phyloP scores from a whole-genome alignment of 2,113 vertebrate species.

The Micromys minutus region DNA sequence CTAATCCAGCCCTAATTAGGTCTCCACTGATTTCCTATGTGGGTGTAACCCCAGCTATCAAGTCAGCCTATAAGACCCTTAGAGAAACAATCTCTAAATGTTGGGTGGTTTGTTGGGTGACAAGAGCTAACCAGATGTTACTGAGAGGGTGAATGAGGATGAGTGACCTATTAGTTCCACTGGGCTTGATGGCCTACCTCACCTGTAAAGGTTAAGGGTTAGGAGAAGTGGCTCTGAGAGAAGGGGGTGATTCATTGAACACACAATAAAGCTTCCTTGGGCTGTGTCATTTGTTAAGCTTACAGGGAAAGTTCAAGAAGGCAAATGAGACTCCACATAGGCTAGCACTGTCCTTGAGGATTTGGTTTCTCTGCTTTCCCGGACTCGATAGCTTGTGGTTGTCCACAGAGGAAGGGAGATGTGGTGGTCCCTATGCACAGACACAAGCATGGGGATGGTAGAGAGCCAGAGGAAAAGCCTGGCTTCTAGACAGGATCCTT shows the following conservation, averaged over 20 bases:
- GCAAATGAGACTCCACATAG: not conserved
- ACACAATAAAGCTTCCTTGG: not conserved
- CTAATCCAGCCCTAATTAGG: not conserved
- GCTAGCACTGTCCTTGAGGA: not conserved
- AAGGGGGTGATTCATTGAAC: no score
- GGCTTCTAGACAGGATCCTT: not conserved
- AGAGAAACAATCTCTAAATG: constrained; percentile 17
- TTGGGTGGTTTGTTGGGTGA: not conserved
- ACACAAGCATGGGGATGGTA: not conserved
- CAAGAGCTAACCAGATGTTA: not conserved
- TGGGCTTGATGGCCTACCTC: not conserved
- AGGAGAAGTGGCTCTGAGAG: not conserved
- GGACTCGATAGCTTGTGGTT: not conserved
- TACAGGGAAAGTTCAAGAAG: not conserved
- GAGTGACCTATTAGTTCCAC: not conserved
- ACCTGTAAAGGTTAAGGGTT: not conserved
- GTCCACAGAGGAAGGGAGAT: not conserved
- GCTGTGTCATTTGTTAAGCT: not conserved
- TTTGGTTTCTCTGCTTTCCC: not conserved
- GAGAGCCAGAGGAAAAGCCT: not conserved
- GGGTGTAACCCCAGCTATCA: not conserved
- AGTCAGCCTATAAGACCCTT: not conserved
- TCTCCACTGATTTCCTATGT: not conserved
- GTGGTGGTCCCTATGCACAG: not conserved
- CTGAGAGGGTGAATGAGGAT: not conserved